These are phyloP conservation scores for Dicyrtoma fusca DNA, from an alignment of 2,888 invertebrate species.

Conservation along the genomic window DNA sequence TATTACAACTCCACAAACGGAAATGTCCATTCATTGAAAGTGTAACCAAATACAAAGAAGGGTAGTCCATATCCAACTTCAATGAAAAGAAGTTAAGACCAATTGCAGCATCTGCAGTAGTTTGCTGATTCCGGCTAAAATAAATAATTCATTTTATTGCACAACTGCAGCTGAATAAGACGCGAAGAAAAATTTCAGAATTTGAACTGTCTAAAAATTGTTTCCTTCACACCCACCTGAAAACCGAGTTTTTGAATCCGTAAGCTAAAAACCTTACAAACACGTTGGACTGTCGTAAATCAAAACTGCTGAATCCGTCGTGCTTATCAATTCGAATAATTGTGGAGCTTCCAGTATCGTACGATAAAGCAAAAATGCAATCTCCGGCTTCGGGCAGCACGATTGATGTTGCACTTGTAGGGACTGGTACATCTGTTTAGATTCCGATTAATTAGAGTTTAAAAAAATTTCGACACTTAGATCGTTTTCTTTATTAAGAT, in stretches of 20 bases:
- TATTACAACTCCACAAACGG: slow-evolving; percentile 45
- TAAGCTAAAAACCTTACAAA: slow-evolving; percentile 46
- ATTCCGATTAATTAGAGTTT: slow-evolving; percentile 42
- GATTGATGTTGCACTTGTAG: slow-evolving; percentile 47
- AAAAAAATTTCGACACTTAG: slow-evolving; percentile 26
- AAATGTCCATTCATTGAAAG: slow-evolving; percentile 55
- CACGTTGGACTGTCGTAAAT: slow-evolving; percentile 53
- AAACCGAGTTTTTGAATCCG: slow-evolving; percentile 46
- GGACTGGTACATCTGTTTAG: slow-evolving; percentile 52
- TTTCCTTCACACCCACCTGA: slow-evolving; percentile 49
- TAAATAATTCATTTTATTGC: background rate
- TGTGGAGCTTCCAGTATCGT: slow-evolving; percentile 51
- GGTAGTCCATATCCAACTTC: slow-evolving; percentile 33
- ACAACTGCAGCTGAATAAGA: background rate
- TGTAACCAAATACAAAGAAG: slow-evolving; percentile 47
- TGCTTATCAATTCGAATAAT: slow-evolving; percentile 50
- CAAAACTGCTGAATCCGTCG: slow-evolving; percentile 47
- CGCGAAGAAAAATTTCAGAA: too few species aligned
- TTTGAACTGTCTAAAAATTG: too few species aligned
- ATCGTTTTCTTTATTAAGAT: background rate
- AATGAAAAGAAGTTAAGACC: slow-evolving; percentile 50
- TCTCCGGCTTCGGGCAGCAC: slow-evolving; percentile 49
- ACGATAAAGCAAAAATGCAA: slow-evolving; percentile 53
- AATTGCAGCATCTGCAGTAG: slow-evolving; percentile 48
- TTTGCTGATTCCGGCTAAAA: slow-evolving; percentile 29